A percentile compares a stretch with the other conserved stretches of the same genome.
Conservation (phyloP, 2,888 invertebrate genomes). For the Thereva unica region DNA sequence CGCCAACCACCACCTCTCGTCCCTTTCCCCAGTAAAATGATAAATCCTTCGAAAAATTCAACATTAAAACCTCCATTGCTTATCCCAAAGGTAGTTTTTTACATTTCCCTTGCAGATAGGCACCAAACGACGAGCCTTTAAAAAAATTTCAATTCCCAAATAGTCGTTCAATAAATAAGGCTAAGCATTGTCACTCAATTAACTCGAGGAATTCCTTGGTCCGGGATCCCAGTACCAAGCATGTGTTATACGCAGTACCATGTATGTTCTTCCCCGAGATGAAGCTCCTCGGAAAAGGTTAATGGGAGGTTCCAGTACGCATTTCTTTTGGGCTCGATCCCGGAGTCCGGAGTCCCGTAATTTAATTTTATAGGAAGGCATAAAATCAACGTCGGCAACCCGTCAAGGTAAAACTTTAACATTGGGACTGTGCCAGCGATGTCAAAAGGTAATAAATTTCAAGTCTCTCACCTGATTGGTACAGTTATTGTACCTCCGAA, state of each 20-base stretch:
- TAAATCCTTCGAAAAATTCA: no score
- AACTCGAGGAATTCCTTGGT: not conserved
- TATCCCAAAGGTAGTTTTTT: no score
- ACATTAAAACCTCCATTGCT: no score
- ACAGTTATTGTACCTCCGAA: conserved; percentile 7
- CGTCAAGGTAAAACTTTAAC: conserved; percentile 20
- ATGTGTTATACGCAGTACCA: no score
- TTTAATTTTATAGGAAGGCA: not conserved
- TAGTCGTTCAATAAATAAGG: conserved; percentile 11
- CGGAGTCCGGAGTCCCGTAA: no score
- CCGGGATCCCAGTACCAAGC: no score
- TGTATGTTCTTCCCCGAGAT: not conserved
- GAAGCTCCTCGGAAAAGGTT: not conserved
- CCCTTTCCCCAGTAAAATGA: no score
- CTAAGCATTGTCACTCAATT: conserved; percentile 20
- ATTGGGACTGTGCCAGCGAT: conserved; percentile 29
- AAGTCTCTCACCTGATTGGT: conserved; percentile 6
- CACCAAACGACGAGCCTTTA: no score
- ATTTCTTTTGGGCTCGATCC: not conserved
- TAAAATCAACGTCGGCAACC: not conserved
- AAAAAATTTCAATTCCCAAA: not conserved
- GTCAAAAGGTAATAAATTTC: conserved; percentile 37
- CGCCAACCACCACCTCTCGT: no score
- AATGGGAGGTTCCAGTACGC: conserved; percentile 1
- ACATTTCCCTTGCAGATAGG: no score